phyloP scores from a whole-genome alignment of 2,888 invertebrate species.

The Tachina grossa region DNA sequence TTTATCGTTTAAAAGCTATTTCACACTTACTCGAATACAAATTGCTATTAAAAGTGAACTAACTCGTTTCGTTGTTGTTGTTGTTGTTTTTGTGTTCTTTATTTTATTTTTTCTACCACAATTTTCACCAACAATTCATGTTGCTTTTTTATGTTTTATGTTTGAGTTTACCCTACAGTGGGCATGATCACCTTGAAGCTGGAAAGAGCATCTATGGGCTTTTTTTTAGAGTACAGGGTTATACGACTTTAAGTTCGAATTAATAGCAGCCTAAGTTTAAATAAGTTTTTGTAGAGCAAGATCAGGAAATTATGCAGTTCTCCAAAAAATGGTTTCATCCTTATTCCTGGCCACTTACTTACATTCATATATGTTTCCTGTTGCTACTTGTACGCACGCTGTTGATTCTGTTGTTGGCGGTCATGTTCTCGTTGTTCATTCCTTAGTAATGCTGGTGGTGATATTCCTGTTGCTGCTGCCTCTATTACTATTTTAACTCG shows the following conservation, averaged over 20 bases:
- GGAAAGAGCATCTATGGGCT: too few relatives aligned
- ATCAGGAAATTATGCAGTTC: background rate
- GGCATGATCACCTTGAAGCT: background rate
- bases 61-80: conserved; percentile 53
- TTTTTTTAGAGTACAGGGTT: too few relatives aligned
- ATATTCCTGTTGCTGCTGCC: conserved; percentile 49
- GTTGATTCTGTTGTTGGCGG: conserved; percentile 48
- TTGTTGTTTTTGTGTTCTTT: background rate
- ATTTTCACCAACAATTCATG: conserved; percentile 65
- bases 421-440: conserved; percentile 44
- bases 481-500: background rate
- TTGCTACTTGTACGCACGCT: conserved; percentile 23
- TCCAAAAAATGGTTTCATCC: background rate
- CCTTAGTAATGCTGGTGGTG: conserved; percentile 24
- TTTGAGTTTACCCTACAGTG: conserved; percentile 38
- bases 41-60: conserved; percentile 72
- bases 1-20: conserved; percentile 72
- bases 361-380: background rate
- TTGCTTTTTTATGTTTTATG: conserved; percentile 37
- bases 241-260: too few relatives aligned
- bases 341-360: background rate
- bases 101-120: conserved; percentile 49
- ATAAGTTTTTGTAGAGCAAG: too few relatives aligned
- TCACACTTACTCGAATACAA: conserved; percentile 72
- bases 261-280: too few relatives aligned